phyloP scores from a whole-genome alignment of 92 coral and sea anemone species.

The Phenganax stokvisi region DNA sequence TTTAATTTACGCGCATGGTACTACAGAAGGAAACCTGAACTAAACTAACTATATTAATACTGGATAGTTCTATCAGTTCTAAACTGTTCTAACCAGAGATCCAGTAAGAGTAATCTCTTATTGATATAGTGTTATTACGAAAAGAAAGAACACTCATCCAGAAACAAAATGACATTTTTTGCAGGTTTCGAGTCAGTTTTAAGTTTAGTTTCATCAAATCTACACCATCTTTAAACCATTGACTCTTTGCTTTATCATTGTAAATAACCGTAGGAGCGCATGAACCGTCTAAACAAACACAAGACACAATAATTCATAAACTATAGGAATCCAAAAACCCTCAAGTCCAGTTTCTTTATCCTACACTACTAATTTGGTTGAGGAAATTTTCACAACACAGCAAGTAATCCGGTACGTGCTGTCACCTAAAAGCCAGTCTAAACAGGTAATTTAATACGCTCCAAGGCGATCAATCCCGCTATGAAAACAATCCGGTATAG shows the following conservation, averaged over 20 bases:
- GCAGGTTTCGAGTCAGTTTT: constrained; percentile 56
- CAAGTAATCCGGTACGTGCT: too few relatives aligned
- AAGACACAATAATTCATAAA: not conserved
- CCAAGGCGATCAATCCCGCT: too few relatives aligned
- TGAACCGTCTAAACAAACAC: not conserved
- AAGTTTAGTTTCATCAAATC: constrained; percentile 61
- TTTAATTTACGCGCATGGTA: not conserved
- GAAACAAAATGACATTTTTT: constrained; percentile 72
- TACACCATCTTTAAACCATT: constrained; percentile 77
- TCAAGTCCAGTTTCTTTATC: not conserved
- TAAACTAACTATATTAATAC: too few relatives aligned
- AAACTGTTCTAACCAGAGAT: not conserved
- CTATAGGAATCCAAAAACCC: not conserved
- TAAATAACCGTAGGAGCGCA: constrained; percentile 34
- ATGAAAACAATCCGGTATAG: too few relatives aligned
- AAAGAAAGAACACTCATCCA: constrained; percentile 40
- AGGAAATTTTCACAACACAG: too few relatives aligned
- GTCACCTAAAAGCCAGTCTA: too few relatives aligned
- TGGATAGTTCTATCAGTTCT: too few relatives aligned
- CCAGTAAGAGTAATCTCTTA: too few relatives aligned
- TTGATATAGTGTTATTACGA: not conserved
- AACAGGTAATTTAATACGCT: too few relatives aligned
- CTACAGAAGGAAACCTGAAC: not conserved
- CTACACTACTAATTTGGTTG: too few relatives aligned
- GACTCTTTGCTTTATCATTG: constrained; percentile 48